phyloP scores from a whole-genome alignment of 1,140 invertebrate genomes.

The Zaprionus capensis region DNA sequence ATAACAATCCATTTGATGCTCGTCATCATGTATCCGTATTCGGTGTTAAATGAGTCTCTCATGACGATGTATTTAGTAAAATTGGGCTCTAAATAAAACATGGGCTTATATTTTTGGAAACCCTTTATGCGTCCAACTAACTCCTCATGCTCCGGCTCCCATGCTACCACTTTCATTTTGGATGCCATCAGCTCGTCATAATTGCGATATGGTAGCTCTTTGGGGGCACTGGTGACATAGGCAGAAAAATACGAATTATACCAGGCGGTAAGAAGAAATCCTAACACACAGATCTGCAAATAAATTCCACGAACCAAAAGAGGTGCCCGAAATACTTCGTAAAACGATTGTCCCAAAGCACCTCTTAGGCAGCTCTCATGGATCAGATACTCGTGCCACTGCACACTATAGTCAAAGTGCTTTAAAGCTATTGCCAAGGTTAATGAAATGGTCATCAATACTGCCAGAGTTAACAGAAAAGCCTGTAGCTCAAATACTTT shows the following conservation, averaged over 20 bases:
- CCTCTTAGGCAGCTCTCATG: constrained; percentile 72
- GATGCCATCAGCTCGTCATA: constrained; percentile 71
- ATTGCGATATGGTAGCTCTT: constrained; percentile 42
- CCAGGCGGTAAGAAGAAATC: constrained; percentile 71
- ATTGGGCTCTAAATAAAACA: constrained; percentile 60
- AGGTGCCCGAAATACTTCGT: constrained; percentile 56
- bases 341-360: constrained; percentile 69
- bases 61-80: constrained; percentile 49
- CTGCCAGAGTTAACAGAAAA: constrained; percentile 54
- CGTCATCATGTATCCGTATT: constrained; percentile 68
- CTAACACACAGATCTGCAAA: constrained; percentile 69
- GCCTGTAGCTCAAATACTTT: constrained; percentile 65
- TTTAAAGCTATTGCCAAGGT: constrained; percentile 46
- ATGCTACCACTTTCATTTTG: constrained; percentile 53
- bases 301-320: constrained; percentile 63
- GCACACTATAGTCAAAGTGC: constrained; percentile 52
- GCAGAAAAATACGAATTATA: constrained; percentile 78
- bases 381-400: constrained; percentile 55
- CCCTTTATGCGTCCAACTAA: constrained; percentile 47
- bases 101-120: constrained; percentile 63
- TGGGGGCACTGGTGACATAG: constrained; percentile 69
- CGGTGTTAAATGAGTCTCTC: constrained; percentile 59
- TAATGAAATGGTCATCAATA: constrained; percentile 49
- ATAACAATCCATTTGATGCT: constrained; percentile 63
- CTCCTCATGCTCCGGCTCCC: constrained; percentile 64